phyloP scores from a whole-genome alignment of 2,113 vertebrate species.

The Beaufortia kweichowensis region DNA sequence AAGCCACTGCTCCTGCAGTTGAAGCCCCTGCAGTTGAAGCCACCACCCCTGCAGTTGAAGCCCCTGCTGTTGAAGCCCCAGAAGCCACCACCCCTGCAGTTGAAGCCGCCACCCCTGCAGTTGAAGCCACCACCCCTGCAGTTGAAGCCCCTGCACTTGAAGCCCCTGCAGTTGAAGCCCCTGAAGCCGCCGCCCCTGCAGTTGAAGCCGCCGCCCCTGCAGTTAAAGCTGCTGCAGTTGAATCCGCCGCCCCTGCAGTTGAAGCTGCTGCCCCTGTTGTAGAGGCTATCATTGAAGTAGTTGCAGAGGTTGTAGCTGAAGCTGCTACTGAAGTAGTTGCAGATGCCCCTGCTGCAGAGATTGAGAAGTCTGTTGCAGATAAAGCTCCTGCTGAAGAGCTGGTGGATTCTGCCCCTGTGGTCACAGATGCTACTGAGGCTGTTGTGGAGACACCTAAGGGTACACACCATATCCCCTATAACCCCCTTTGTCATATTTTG shows the following conservation, averaged over 20 bases:
- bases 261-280: conserved; percentile 11
- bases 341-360: background rate
- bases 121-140: background rate
- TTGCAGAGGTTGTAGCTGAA: conserved; percentile 48
- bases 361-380: conserved; percentile 52
- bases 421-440: conserved; percentile 49
- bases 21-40: conserved; percentile 2
- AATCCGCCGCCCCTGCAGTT: background rate
- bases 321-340: conserved; percentile 41
- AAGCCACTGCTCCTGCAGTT: background rate
- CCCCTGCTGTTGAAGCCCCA: background rate
- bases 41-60: background rate
- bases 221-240: background rate
- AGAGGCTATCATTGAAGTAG: conserved; percentile 57
- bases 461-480: conserved; percentile 58
- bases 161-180: background rate
- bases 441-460: conserved; percentile 64
- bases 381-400: conserved; percentile 47
- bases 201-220: background rate
- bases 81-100: background rate
- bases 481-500: conserved; percentile 58
- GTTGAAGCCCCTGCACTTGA: background rate
- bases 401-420: conserved; percentile 29
- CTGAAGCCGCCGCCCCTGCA: background rate
- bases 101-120: background rate